Percentiles rank a stretch among this genome's conserved stretches.
Conservation (phyloP, 2,797 vertebrate genomes). For the Gymnodraco acuticeps region DNA sequence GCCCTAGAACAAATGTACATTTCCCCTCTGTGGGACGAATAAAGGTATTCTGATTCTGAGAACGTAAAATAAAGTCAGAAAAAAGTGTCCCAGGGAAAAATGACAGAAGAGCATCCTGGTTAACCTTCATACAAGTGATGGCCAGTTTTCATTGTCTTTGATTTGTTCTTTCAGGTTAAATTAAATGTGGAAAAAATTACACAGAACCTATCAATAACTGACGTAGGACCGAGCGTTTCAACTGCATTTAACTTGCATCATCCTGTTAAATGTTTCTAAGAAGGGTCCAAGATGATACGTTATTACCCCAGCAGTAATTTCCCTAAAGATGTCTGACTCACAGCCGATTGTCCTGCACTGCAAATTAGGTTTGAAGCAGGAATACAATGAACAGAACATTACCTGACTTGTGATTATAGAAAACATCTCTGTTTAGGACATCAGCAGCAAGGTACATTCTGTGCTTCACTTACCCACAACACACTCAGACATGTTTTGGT, state of each 20-base stretch:
- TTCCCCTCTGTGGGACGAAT: too few relatives aligned
- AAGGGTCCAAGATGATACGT: conserved; percentile 63
- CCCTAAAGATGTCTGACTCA: conserved; percentile 72
- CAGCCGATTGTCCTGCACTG: conserved; percentile 50
- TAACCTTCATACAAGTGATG: neutral
- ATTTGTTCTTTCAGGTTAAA: conserved; percentile 10
- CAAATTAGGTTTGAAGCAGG: conserved; percentile 73
- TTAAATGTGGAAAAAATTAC: conserved; percentile 20
- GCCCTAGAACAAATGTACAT: too few relatives aligned
- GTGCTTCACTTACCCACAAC: conserved; percentile 46
- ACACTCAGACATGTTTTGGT: conserved; percentile 25
- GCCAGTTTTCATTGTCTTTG: conserved; percentile 8
- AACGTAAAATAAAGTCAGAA: conserved; percentile 8
- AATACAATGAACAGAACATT: conserved; percentile 79
- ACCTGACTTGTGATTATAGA: conserved; percentile 68
- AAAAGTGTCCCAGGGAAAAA: conserved; percentile 1
- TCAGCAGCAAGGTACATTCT: conserved; percentile 55
- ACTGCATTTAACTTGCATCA: conserved; percentile 23
- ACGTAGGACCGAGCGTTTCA: conserved; percentile 24
- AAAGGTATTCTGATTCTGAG: too few relatives aligned
- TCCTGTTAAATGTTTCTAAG: conserved; percentile 42
- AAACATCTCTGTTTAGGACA: conserved; percentile 62
- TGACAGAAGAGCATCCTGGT: neutral
- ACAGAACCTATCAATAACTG: conserved; percentile 21
- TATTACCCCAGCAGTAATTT: conserved; percentile 71